Evolutionary conservation across 1,140 invertebrate species (phyloP).

Genomic region (Pinna nobilis): DNA sequence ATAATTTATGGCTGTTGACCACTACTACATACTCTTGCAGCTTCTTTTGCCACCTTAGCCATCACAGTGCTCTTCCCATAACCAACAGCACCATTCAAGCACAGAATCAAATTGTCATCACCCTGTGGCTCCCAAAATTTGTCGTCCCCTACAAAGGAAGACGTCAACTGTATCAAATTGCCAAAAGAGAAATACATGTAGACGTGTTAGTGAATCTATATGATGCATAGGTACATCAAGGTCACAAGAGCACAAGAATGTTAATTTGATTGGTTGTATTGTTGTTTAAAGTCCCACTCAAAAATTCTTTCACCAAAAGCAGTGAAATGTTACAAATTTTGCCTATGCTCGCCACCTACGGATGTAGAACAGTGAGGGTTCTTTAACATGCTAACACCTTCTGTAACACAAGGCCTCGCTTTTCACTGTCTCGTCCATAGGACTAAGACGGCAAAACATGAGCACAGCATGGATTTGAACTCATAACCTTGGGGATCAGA

Average conservation of each 20-base stretch:
- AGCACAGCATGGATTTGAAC: too few relatives aligned
- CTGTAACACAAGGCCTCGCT: too few relatives aligned
- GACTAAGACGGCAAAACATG: too few relatives aligned
- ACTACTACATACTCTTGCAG: slow-evolving; percentile 40
- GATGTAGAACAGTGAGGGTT: too few relatives aligned
- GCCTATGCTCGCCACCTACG: too few relatives aligned
- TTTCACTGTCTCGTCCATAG: too few relatives aligned
- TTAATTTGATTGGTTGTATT: background rate
- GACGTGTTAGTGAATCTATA: background rate
- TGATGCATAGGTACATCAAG: background rate
- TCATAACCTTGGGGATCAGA: too few relatives aligned
- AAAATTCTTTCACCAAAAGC: background rate
- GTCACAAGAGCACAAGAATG: background rate
- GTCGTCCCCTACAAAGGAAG: slow-evolving; percentile 41
- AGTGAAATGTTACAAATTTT: background rate
- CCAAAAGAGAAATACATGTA: background rate
- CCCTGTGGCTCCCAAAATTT: slow-evolving; percentile 48
- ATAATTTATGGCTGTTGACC: too few relatives aligned
- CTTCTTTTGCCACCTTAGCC: slow-evolving; percentile 45
- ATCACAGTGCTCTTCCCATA: slow-evolving; percentile 66
- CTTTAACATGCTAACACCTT: too few relatives aligned
- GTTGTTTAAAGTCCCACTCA: background rate
- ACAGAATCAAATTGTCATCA: slow-evolving; percentile 49
- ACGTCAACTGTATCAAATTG: background rate
- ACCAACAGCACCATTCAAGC: slow-evolving; percentile 55